Evolutionary conservation across 2,113 vertebrate genomes (phyloP).

Genomic region (Dunckerocampus dactyliophorus): DNA sequence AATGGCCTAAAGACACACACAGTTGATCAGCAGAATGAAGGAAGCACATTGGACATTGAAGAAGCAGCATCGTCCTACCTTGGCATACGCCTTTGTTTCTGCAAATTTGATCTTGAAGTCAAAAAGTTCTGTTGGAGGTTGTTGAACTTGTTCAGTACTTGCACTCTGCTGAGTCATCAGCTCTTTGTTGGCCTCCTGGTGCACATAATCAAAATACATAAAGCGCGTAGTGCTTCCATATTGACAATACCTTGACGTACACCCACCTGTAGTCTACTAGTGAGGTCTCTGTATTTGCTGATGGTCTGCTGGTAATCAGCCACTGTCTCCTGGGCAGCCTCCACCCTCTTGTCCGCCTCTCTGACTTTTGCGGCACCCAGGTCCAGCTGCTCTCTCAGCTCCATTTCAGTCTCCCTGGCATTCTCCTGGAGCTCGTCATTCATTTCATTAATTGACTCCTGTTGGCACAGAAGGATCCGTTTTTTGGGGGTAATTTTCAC

Average conservation of each 20-base stretch:
- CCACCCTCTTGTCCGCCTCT: slow-evolving; percentile 87
- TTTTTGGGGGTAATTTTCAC: not conserved
- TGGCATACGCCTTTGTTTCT: slow-evolving; percentile 94
- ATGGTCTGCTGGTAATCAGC: slow-evolving; percentile 97
- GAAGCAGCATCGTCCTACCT: slow-evolving; percentile 68
- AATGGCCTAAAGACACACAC: slow-evolving; percentile 78
- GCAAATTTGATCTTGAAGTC: slow-evolving; percentile 99
- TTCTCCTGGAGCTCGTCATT: slow-evolving; percentile 98
- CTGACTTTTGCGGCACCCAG: slow-evolving; percentile 79
- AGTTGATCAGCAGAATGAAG: not conserved
- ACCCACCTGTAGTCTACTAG: slow-evolving; percentile 83
- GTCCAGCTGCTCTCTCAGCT: slow-evolving; percentile 93
- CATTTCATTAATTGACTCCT: slow-evolving; percentile 99
- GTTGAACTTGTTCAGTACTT: slow-evolving; percentile 83
- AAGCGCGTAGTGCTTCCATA: not conserved
- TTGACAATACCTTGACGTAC: not conserved
- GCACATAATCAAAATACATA: not conserved
- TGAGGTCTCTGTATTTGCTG: slow-evolving; percentile 92
- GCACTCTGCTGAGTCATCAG: slow-evolving; percentile 90
- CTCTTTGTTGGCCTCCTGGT: slow-evolving; percentile 88
- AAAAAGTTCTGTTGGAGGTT: slow-evolving; percentile 87
- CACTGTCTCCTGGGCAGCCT: slow-evolving; percentile 91
- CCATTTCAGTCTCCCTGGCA: slow-evolving; percentile 91
- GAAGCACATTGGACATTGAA: not conserved
- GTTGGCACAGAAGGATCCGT: not conserved